These are phyloP conservation scores for Caenorhabditis remanei DNA, from an alignment of 1,140 invertebrate genomes.

Conservation along the genomic window DNA sequence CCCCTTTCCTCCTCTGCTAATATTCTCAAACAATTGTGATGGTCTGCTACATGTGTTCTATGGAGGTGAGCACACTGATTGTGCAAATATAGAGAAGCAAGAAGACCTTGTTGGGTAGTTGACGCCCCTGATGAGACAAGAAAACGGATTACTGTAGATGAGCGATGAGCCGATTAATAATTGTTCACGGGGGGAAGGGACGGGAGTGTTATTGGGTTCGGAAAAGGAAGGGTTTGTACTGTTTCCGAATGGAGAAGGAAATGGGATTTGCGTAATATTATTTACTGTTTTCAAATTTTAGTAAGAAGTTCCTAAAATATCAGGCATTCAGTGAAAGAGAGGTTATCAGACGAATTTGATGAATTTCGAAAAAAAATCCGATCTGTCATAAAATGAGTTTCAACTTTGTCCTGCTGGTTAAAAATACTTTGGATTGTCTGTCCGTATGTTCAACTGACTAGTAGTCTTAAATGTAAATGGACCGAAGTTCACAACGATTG, in stretches of 20 bases:
- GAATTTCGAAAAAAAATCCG: too few species aligned
- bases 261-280: neutral
- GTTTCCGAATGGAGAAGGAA: neutral
- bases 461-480: too few species aligned
- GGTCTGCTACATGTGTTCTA: slow-evolving; percentile 5
- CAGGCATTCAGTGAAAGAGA: too few species aligned
- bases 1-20: neutral
- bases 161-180: slow-evolving; percentile 54
- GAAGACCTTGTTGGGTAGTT: slow-evolving; percentile 10
- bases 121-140: neutral
- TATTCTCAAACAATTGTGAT: neutral
- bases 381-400: too few species aligned
- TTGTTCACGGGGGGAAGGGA: neutral
- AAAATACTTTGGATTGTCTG: too few species aligned
- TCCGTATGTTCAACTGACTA: too few species aligned
- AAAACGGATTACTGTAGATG: slow-evolving; percentile 29
- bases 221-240: neutral
- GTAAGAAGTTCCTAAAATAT: too few species aligned
- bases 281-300: too few species aligned
- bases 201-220: neutral
- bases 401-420: too few species aligned
- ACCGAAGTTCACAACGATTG: too few species aligned
- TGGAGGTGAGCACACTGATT: neutral
- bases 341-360: too few species aligned
- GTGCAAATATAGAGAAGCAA: slow-evolving; percentile 6